phyloP scores from a whole-genome alignment of 2,888 invertebrate species.

The Polydrusus pterygomalis region DNA sequence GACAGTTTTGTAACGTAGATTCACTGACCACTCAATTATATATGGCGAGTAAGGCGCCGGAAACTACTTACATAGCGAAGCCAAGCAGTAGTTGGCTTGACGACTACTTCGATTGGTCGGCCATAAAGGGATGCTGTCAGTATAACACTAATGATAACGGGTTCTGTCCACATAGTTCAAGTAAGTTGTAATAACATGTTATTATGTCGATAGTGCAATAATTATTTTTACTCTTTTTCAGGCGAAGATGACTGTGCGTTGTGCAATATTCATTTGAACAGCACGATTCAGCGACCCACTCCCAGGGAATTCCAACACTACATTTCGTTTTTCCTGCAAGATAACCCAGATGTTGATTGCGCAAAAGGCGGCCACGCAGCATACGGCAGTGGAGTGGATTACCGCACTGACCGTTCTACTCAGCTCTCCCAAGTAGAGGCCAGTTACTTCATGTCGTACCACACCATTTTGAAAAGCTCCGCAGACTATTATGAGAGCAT shows the following conservation, averaged over 20 bases:
- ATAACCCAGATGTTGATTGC: slow-evolving; percentile 84
- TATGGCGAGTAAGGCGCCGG: slow-evolving; percentile 77
- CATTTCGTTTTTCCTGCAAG: slow-evolving; percentile 87
- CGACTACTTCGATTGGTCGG: slow-evolving; percentile 95
- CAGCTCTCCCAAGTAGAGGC: slow-evolving; percentile 78
- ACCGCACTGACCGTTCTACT: slow-evolving; percentile 69
- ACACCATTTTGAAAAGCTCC: slow-evolving; percentile 92
- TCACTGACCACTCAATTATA: slow-evolving; percentile 86
- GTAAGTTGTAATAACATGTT: slow-evolving; percentile 58
- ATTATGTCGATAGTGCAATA: no score
- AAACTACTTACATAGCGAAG: slow-evolving; percentile 86
- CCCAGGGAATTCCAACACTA: slow-evolving; percentile 80
- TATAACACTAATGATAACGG: slow-evolving; percentile 73
- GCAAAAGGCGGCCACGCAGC: slow-evolving; percentile 91
- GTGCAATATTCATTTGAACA: slow-evolving; percentile 74
- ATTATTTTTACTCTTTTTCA: slow-evolving; percentile 3
- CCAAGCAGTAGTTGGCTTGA: slow-evolving; percentile 96
- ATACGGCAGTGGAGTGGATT: slow-evolving; percentile 84
- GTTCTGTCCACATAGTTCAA: slow-evolving; percentile 79
- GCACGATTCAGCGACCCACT: slow-evolving; percentile 77
- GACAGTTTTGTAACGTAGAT: slow-evolving; percentile 83
- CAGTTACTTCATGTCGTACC: slow-evolving; percentile 96
- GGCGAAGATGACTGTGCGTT: slow-evolving; percentile 71
- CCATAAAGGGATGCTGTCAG: slow-evolving; percentile 78
- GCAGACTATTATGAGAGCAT: slow-evolving; percentile 93